Evolutionary conservation across 1,140 invertebrate genomes (phyloP).

Genomic region (Acromyrmex charruanus): DNA sequence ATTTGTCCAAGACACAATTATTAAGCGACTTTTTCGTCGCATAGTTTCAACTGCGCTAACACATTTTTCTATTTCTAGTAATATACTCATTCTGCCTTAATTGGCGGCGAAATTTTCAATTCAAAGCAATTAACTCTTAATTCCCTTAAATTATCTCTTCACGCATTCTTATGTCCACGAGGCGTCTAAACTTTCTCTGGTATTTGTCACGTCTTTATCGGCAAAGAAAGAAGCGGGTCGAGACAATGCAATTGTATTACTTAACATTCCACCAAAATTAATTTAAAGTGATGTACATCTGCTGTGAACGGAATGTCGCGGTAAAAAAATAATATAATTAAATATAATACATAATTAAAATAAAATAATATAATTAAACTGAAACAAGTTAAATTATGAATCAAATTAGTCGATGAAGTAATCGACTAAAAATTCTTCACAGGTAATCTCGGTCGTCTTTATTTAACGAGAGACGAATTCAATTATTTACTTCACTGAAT

Average conservation of each 20-base stretch:
- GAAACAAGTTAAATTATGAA: neutral
- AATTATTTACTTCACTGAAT: neutral
- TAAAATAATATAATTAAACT: slow-evolving; percentile 8
- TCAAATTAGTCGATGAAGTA: neutral
- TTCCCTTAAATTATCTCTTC: slow-evolving; percentile 54
- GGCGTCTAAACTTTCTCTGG: slow-evolving; percentile 38
- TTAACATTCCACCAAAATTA: slow-evolving; percentile 53
- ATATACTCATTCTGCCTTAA: slow-evolving; percentile 14
- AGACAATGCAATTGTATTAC: slow-evolving; percentile 43
- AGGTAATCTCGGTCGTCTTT: neutral
- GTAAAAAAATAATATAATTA: slow-evolving; percentile 25
- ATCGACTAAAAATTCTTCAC: neutral
- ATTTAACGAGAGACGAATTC: slow-evolving; percentile 11
- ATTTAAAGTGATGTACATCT: slow-evolving; percentile 26
- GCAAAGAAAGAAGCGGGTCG: slow-evolving; percentile 33
- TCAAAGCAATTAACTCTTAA: slow-evolving; percentile 50
- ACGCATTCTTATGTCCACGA: slow-evolving; percentile 55
- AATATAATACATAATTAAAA: neutral
- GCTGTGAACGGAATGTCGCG: slow-evolving; percentile 15
- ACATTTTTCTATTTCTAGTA: slow-evolving; percentile 31
- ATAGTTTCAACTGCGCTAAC: neutral
- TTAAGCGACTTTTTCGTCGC: neutral
- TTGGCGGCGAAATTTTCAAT: slow-evolving; percentile 56
- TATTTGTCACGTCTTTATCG: slow-evolving; percentile 15
- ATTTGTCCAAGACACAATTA: neutral